Base-by-base conservation (phyloP, 30 jellyfish, hydroid and myxozoan genomes). In the Cassiopea andromeda region DNA sequence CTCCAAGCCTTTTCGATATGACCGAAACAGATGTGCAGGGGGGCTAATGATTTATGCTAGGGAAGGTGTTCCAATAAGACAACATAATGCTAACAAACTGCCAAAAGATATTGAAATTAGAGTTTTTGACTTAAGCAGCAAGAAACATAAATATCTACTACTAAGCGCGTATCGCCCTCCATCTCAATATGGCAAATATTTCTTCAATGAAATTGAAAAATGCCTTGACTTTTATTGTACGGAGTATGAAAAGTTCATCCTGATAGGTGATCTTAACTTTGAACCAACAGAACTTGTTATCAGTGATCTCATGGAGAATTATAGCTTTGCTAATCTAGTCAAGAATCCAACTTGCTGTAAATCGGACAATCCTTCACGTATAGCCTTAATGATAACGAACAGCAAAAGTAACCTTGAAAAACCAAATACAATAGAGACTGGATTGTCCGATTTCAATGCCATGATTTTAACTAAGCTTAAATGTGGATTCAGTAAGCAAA, bases 261-360 rank as follows among this genome's bases (percentile, higher is more conserved):
- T 72, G 1, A 38, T 84, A 44, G 92, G 79, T 12, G 88, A 74
- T 68, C 46, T 85, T 0, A 61, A 85, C 48, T 47, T 9, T 38
- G 94, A 87, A 68, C 69, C 38, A 16, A 38, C 38, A 16, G 85
- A 77, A 47, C 44, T 57, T 44, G 82, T 5, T 1, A 75, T 86
- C 66, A 54, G 70, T 19, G 88, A 27, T n/a, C 75, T 86, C 81
- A 70, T 72, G 86, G 68, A 70, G 17, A 50, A 1, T 44, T 70
- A 70, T 71, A 44, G 38, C 5, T 44, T 75, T 38, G 19, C 13
- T 5, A 85, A 60, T 14, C 44, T 73, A 14, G 58, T 85, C 1
- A 75, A 85, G 73, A n/a, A 46, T 18, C 77, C 89, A 15, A 81
- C 93, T 7, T 81, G 97, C 73, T 90, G 47, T 68, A 83, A 90